Evolutionary conservation across 1,140 invertebrate species (phyloP), one percentile per base, ranked within the genome.

Genomic region (Gyrodactylus bullatarudis): DNA sequence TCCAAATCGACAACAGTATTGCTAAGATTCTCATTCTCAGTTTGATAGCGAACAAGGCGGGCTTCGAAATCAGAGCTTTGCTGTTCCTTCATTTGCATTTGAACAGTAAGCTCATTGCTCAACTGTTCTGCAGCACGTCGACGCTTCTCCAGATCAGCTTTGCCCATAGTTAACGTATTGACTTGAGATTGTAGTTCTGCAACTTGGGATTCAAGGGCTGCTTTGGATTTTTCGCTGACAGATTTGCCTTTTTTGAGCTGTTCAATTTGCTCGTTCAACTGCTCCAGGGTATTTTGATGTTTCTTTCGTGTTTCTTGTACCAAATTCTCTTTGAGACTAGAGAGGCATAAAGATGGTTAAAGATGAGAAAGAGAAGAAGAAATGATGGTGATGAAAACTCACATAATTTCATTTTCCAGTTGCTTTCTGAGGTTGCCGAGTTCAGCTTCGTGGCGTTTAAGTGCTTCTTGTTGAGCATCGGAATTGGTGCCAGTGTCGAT

Each of bases 201-300:
- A 2, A 71, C 69, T 22, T 71, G 23, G 69, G 8, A 16, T 22
- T 71, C 69, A 26, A 71, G 22, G 23, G 23, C 23, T 21, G 23
- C 20, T 24, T 69, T 68, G 23, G 34, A n/a, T 26, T 73, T 73
- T 27, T 73, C 72, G 20, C 26, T 16, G 1, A 20, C 34, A 24
- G 23, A 1, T 73, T 73, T 73, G 21, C 25, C 20, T 21, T 69
- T 68, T 16, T 69, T 68, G 23, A 26, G 2, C 2, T 22, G 8
- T 23, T 73, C 72, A n/a, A 73, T 8, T 68, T 73, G 72, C 21
- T 73, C 26, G 20, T 73, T 68, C 2, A 69, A 26, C 1, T 73
- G 23, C 23, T 71, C 70, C 1, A 24, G 20, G 8, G 70, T 24
- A 16, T 23, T 23, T 1, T 21, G 21, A n/a, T 21, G 21, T 71